phyloP scores from a whole-genome alignment of 1,140 invertebrate genomes.

The Neodiprion fabricii region DNA sequence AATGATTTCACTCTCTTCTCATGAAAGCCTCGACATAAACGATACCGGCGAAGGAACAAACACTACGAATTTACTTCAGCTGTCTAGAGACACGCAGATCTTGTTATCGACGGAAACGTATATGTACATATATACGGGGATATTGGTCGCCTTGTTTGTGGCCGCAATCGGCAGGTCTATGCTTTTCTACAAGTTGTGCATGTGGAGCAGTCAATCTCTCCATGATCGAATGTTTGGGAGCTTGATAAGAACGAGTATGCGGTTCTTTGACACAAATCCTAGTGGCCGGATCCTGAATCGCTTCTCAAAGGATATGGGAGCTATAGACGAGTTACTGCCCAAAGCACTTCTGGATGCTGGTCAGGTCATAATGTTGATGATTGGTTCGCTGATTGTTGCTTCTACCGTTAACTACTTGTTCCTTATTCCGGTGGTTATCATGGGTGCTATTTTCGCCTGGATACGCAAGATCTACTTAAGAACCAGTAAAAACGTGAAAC shows the following conservation, averaged over 20 bases:
- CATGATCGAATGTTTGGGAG: conserved; percentile 73
- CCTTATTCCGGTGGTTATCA: conserved; percentile 70
- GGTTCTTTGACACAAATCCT: conserved; percentile 82
- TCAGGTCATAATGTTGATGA: conserved; percentile 69
- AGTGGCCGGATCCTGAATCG: conserved; percentile 77
- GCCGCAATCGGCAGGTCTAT: conserved; percentile 61
- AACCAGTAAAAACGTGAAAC: conserved; percentile 84
- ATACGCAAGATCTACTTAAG: conserved; percentile 80
- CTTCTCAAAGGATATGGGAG: conserved; percentile 81
- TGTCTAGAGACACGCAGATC: background rate
- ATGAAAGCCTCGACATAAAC: background rate
- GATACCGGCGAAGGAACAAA: background rate
- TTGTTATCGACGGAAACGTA: conserved; percentile 42
- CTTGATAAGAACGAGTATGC: conserved; percentile 67
- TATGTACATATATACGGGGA: conserved; percentile 61
- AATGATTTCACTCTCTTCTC: too few relatives aligned
- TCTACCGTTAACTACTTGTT: conserved; percentile 78
- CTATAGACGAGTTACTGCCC: conserved; percentile 88
- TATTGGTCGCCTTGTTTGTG: conserved; percentile 60
- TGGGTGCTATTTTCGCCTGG: conserved; percentile 74
- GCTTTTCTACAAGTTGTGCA: conserved; percentile 70
- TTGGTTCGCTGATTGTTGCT: conserved; percentile 71
- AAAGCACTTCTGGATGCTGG: conserved; percentile 79
- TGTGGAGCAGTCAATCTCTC: conserved; percentile 69
- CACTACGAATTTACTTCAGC: too few relatives aligned